Base-by-base conservation (phyloP, 2,888 invertebrate species). In the Hybos culiciformis region DNA sequence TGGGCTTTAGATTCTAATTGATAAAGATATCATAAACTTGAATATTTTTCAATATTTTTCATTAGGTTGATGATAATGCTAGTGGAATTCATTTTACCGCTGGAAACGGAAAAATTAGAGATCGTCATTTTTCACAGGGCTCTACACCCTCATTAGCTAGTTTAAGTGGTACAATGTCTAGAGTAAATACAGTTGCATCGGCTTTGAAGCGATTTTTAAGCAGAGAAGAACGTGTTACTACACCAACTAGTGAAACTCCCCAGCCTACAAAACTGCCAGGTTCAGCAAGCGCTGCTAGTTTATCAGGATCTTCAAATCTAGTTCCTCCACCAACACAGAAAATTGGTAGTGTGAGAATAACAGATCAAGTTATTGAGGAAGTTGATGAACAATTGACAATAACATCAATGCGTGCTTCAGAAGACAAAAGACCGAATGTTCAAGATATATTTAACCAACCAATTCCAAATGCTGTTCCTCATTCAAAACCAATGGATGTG, bases 371-470 rank as follows among this genome's bases (percentile, higher is more conserved):
- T 14, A 82, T 81, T 47, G 80, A 81, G 58, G 80, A 81, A 62
- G 77, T 81, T 1, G 87, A 87, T 56, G 87, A 87, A 57, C 86
- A 87, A 61, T 71, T 77, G 55, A 87, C 86, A 9, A 79, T 85
- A 46, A 83, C 80, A 5, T 85, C 86, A 36, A 75, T 76, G 68
- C 75, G 77, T 54, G 59, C 64, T 41, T 52, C 46, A 18, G 62
- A 74, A 61, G 70, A 72, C 47, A 62, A 54, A 58, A 73, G 77
- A 46, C 80, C 80, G 2, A 75, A 74, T 48, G 77, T 77, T 2
- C 72, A 74, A 64, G 74, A 74, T 52, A 58, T 80, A 48, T 82
- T 81, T 58, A n/a, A n/a, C n/a, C n/a, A n/a, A n/a, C 60, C 67
- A 4, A 71, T 72, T 46, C 63, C 65, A 38, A 54, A 59, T 29